phyloP scores from a whole-genome alignment of 2,888 invertebrate species.

The Clanis bilineata region DNA sequence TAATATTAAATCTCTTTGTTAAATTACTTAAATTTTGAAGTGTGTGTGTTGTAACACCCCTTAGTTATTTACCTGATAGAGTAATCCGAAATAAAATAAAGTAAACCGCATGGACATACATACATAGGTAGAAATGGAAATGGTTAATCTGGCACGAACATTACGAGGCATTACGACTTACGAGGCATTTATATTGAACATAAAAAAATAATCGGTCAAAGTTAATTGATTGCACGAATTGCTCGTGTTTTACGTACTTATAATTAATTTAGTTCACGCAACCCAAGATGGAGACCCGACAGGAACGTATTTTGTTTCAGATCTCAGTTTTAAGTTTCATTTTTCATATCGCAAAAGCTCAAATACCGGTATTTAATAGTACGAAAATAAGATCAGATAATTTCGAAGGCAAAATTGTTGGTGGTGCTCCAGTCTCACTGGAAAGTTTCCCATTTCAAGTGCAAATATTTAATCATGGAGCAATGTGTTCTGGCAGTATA shows the following conservation, averaged over 20 bases:
- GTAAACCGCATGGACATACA: too few relatives aligned
- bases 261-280: neutral
- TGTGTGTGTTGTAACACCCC: too few relatives aligned
- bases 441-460: slow-evolving; percentile 49
- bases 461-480: slow-evolving; percentile 53
- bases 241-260: too few relatives aligned
- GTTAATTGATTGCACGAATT: neutral
- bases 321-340: neutral
- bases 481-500: slow-evolving; percentile 58
- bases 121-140: too few relatives aligned
- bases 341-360: neutral
- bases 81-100: too few relatives aligned
- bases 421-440: slow-evolving; percentile 43
- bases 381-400: neutral
- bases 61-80: too few relatives aligned
- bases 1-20: too few relatives aligned
- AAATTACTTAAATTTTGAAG: too few relatives aligned
- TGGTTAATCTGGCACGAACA: neutral
- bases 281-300: neutral
- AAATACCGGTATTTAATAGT: neutral
- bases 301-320: too few relatives aligned
- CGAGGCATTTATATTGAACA: neutral
- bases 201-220: slow-evolving; percentile 7
- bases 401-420: slow-evolving; percentile 46
- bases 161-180: too few relatives aligned